A percentile compares a stretch with the other conserved stretches of the same genome.
phyloP scores from a whole-genome alignment of 2,888 invertebrate genomes.

The Chrysolina haemoptera region DNA sequence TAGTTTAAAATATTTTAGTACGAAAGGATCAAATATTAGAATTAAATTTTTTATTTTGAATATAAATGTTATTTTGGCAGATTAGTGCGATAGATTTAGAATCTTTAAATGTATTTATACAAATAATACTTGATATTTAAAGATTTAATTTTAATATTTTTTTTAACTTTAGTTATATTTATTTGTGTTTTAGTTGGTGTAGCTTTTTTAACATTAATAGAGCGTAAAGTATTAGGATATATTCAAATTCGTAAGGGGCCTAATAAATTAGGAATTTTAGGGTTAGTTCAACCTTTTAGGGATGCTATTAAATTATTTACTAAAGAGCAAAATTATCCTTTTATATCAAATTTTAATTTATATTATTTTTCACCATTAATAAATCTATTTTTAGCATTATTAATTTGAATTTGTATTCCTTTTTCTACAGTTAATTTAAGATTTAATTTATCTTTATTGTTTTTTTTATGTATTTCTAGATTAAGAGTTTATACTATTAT shows the following conservation, averaged over 20 bases:
- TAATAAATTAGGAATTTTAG: constrained; percentile 78
- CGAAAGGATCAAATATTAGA: constrained; percentile 82
- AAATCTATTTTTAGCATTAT: constrained; percentile 36
- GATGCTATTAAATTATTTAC: constrained; percentile 83
- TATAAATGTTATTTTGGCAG: constrained; percentile 75
- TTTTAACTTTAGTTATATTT: constrained; percentile 55
- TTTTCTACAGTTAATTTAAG: constrained; percentile 72
- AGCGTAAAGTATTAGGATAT: constrained; percentile 81
- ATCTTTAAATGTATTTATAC: constrained; percentile 76
- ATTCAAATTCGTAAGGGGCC: constrained; percentile 83
- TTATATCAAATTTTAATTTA: constrained; percentile 74
- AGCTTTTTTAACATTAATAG: constrained; percentile 67
- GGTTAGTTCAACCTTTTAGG: constrained; percentile 79
- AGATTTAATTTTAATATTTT: constrained; percentile 64
- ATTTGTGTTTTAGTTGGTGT: background rate
- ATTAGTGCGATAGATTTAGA: constrained; percentile 82
- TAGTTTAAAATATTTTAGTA: constrained; percentile 77
- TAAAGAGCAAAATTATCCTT: constrained; percentile 76
- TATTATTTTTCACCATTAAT: constrained; percentile 70
- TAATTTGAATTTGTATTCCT: constrained; percentile 70
- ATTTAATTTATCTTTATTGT: constrained; percentile 76
- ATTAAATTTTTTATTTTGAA: constrained; percentile 71
- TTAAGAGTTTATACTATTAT: constrained; percentile 78
- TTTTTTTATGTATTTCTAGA: constrained; percentile 77
- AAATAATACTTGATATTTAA: constrained; percentile 72